Base-by-base conservation (phyloP, 2,113 vertebrate species). In the Ramphastos sulfuratus region DNA sequence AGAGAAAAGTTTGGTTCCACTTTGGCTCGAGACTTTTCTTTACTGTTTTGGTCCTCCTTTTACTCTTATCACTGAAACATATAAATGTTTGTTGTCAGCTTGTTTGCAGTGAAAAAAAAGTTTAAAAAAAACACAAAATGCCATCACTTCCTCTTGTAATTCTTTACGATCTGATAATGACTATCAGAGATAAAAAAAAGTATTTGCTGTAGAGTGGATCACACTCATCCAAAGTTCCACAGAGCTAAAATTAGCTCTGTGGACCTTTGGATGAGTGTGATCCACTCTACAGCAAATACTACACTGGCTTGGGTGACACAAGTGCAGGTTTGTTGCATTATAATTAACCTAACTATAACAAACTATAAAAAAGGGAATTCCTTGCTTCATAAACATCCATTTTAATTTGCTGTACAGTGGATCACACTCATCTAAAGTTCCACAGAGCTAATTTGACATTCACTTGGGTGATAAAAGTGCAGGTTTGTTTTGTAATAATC, bases 1-100 rank as follows among this genome's bases (percentile, higher is more conserved):
- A 99, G 69, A 99, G 93, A 97, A 99, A 99, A 31, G 99, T 99
- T 97, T 99, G 99, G 96, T 99, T 99, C 99, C 99, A 99, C 97
- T 99, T 99, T 86, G 99, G 99, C 94, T 99, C 99, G 70, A 98
- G 98, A 55, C 98, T 98, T 98, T 99, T 99, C 98, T 99, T 99
- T 96, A 99, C 98, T 15, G 99, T 99, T 98, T 99, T 99, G 73
- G 99, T 99, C 96, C 99, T 98, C 70, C 99, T 98, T 97, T 99
- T 99, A 97, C 99, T 99, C 96, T 99, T 99, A 96, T 99, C 99
- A 93, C 99, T 99, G 95, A 79, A 97, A 97, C 55, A 97, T 56
- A 96, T 58, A 96, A 97, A 91, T 24, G 87, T 39, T 54, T 52
- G 46, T 82, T 84, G 24, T 84, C 78, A 97, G 81, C 91, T 39